Base-by-base conservation (phyloP, 2,888 invertebrate species). In the Rotaria socialis region DNA sequence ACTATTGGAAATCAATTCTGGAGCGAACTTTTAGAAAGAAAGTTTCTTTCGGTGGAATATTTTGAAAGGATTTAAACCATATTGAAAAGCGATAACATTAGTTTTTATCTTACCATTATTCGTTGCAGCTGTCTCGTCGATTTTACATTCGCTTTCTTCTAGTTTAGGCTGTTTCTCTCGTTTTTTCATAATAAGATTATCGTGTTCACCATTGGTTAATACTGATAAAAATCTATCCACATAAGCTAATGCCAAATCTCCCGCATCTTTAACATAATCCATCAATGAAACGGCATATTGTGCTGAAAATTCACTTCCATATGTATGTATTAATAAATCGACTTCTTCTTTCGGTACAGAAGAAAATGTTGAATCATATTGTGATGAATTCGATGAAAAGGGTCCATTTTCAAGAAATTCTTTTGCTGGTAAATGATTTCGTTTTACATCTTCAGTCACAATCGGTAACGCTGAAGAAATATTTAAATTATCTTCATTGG, bases 351-450 rank as follows among this genome's bases (percentile, higher is more conserved):
- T 95, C 52, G 94, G 95, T 87, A 97, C 92, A 89, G 96, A 96
- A 0, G 98, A 94, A 92, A 97, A 97, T 11, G 97, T 96, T 0
- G 97, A 96, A 92, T 99, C 99, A 91, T 95, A 96, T 67, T 94
- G 94, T 0, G 99, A 99, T 6, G 97, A 97, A 92, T 97, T 97
- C 0, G 97, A 96, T 87, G 96, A 94, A 92, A 96, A 99, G 0
- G 97, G 95, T 0, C 97, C 97, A 91, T 97, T 97, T 91, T 95
- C 94, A 14, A 97, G 92, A 0, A 96, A 95, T 90, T 95, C 55
- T 41, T 24, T 7, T n/a, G 85, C 7, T 85, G 16, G 14, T 56
- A 58, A 41, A 43, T 55, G 41, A 80, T 24, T 47, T 2, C 43
- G 47, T 80, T 80, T 80, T 47, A 47, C 80, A 80, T 24, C n/a